Percentiles rank a stretch among this genome's conserved stretches.
Evolutionary conservation across 92 coral and sea anemone species (phyloP).

Genomic region (Actinernus sp.): DNA sequence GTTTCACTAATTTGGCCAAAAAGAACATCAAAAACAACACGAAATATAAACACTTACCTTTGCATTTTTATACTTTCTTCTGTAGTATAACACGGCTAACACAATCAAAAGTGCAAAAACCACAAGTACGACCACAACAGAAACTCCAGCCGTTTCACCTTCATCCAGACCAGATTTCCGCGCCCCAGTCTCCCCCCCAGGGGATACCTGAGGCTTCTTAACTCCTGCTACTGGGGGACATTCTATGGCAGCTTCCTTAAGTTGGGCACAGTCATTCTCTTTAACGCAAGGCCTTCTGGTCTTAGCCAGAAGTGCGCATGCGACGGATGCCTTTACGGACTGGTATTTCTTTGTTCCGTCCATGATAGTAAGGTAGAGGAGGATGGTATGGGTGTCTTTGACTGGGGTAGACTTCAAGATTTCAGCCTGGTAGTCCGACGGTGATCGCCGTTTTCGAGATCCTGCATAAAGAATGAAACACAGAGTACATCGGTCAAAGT

Average conservation of each 20-base stretch:
- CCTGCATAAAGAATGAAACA: too few relatives aligned
- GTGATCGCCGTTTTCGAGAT: slow-evolving; percentile 64
- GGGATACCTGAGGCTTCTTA: background rate
- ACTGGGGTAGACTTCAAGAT: slow-evolving; percentile 28
- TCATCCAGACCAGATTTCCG: slow-evolving; percentile 26
- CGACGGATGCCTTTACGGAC: slow-evolving; percentile 54
- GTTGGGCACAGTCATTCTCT: slow-evolving; percentile 38
- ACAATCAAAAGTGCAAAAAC: slow-evolving; percentile 45
- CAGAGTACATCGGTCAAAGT: too few relatives aligned
- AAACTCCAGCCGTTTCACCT: slow-evolving; percentile 71
- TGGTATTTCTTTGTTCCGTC: slow-evolving; percentile 40
- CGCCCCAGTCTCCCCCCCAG: slow-evolving; percentile 3
- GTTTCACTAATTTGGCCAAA: too few relatives aligned
- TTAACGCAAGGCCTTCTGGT: slow-evolving; percentile 62
- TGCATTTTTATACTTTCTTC: slow-evolving; percentile 67
- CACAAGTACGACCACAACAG: slow-evolving; percentile 41
- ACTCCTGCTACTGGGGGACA: too few relatives aligned
- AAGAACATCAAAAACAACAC: too few relatives aligned
- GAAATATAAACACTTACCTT: too few relatives aligned
- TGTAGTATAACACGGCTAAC: slow-evolving; percentile 62
- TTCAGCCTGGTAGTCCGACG: slow-evolving; percentile 68
- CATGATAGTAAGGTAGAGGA: slow-evolving; percentile 64
- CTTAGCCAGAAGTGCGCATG: slow-evolving; percentile 57
- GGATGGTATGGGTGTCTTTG: slow-evolving; percentile 5
- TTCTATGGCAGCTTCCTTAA: slow-evolving; percentile 24